phyloP scores from a whole-genome alignment of 2,113 vertebrate genomes.

The Pseudorhombus dupliciocellatus region DNA sequence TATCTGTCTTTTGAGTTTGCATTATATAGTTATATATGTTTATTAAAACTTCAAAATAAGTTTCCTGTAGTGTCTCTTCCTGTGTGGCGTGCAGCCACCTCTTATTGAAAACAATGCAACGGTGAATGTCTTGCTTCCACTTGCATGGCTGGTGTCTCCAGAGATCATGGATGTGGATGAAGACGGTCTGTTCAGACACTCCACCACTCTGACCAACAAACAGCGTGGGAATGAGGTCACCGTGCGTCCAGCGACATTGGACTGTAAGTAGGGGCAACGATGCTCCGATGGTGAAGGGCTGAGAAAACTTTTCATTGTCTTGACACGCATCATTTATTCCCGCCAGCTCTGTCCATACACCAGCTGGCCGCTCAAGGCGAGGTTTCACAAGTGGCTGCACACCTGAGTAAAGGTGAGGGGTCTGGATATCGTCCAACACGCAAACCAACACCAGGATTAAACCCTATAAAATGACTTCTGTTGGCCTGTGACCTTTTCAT shows the following conservation, averaged over 20 bases:
- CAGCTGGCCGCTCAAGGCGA: slow-evolving; percentile 96
- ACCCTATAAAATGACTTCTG: background rate
- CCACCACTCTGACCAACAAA: slow-evolving; percentile 92
- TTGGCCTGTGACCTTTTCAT: background rate
- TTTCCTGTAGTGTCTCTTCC: background rate
- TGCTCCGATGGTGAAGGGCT: background rate
- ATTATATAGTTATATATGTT: no score
- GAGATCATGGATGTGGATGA: slow-evolving; percentile 67
- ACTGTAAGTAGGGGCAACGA: slow-evolving; percentile 80
- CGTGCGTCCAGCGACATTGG: slow-evolving; percentile 88
- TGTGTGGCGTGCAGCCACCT: background rate
- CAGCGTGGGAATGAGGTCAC: slow-evolving; percentile 95
- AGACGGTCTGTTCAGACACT: slow-evolving; percentile 79
- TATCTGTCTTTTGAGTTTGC: background rate
- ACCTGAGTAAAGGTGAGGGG: slow-evolving; percentile 87
- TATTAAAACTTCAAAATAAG: no score
- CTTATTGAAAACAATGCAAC: background rate
- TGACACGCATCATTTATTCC: background rate
- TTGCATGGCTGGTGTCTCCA: slow-evolving; percentile 23
- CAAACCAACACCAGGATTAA: background rate
- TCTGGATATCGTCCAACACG: background rate
- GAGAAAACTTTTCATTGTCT: background rate
- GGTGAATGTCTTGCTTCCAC: background rate
- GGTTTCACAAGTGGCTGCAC: slow-evolving; percentile 85
- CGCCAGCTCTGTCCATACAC: slow-evolving; percentile 88